Base-by-base conservation (phyloP, 2,797 vertebrate species). In the Peromyscus eremicus region DNA sequence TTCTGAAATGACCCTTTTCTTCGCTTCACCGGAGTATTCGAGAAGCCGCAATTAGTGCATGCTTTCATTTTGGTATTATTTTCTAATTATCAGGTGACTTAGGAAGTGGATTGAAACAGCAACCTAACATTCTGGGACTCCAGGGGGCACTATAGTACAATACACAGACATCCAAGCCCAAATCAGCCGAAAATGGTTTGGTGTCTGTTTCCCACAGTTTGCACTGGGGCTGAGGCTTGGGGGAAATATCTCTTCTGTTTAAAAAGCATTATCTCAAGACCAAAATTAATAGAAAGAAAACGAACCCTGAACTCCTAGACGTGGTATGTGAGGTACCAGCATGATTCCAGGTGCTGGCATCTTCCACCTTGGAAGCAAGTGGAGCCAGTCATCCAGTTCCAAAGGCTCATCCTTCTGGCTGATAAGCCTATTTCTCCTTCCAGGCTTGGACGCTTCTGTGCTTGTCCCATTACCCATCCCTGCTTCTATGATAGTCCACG, bases 131-230 rank as follows among this genome's bases (percentile, higher is more conserved):
- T 64, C 32, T 64, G 60, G 2, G 29, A 94, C 97, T 97, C 94
- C 60, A 97, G 97, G 94, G 96, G 97, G 97, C 91, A 77, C 91
- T 91, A 57, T 0, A 64, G 86, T 52, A 83, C 89, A 97, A 91
- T 32, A 66, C 80, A 77, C 88, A 93, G 70, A 27, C 57, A 66
- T 34, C 25, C 49, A 8, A 88, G 66, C 3, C 4, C 0, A 1
- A 64, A 55, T 76, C 49, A 3, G 43, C 87, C 25, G 25, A 23
- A 62, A 0, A 40, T 68, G 27, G 10, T 57, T 76, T 82, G 0
- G 23, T 46, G 46, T 89, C 23, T 77, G 46, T 73, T 90, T 86
- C 91, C 64, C 40, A 37, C 0, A 2, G n/a, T 57, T 62, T 75
- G 71, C 40, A 55, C 8, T 12, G 32, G 32, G 6, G 19, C 43